Evolutionary conservation across 2,888 invertebrate species (phyloP), one percentile per base, ranked within the genome.

Genomic region (Danaus chrysippus): DNA sequence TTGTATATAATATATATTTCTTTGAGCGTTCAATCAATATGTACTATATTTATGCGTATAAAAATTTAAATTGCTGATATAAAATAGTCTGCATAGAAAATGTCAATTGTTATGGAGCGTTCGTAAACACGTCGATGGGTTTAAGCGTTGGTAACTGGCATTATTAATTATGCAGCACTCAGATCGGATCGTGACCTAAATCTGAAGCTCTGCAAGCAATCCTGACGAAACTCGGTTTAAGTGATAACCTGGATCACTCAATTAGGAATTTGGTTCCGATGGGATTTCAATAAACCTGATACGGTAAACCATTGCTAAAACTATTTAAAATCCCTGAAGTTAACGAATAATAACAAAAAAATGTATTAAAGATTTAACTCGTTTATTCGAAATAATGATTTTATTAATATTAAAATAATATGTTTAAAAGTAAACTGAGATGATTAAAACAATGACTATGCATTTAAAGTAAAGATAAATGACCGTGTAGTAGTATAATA

Each of bases 131-230:
- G 49, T 10, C 17, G 71, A 67, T 69, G 65, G 72, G 73, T 71
- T 79, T 78, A 77, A 78, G 79, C 80, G 78, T 10, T 49, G 17
- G 73, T 68, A 71, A 75, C 75, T 74, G 73, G 74, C 71, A 73
- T 76, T 76, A 82, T 85, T 83, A 83, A 86, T 86, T 84, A 83
- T 85, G 79, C 82, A 82, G 71, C 73, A 79, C 77, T 79, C 77
- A 76, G 79, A 76, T 78, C 75, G 75, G 78, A 77, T 72, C 72
- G 67, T 81, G 85, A 84, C 85, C 85, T 76, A 84, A 79, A 82
- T 82, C 76, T 70, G 66, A 67, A 69, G 71, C 72, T 70, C 72
- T 73, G 71, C 55, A 70, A 77, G 75, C 63, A 70, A 72, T 58
- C 62, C 59, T 59, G 57, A 12, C 58, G 42, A 42, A 54, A 49